Evolutionary conservation across 2,113 vertebrate genomes (phyloP).

Genomic region (Cololabis saira): DNA sequence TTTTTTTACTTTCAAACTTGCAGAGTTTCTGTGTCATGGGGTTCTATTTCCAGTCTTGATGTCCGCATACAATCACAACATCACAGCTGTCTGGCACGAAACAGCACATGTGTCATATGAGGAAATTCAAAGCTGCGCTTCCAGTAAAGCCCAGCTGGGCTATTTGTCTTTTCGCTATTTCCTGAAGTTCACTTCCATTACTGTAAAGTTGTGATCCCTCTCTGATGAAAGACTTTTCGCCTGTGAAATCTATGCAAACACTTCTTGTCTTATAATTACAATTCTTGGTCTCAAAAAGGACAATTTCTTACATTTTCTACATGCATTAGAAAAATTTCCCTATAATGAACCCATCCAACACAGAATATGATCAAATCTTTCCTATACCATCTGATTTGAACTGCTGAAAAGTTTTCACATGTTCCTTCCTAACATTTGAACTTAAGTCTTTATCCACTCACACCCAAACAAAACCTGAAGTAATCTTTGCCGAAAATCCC

Average conservation of each 20-base stretch:
- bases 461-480: too few relatives aligned
- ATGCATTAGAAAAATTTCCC: too few relatives aligned
- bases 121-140: constrained; percentile 43
- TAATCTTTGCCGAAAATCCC: too few relatives aligned
- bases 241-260: constrained; percentile 9
- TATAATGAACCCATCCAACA: too few relatives aligned
- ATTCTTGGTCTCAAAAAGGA: not conserved
- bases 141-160: constrained; percentile 52
- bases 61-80: constrained; percentile 12
- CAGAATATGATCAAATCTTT: too few relatives aligned
- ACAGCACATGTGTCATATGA: constrained; percentile 36
- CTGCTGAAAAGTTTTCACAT: too few relatives aligned
- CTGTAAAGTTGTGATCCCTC: constrained; percentile 15
- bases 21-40: not conserved
- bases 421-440: too few relatives aligned
- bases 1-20: too few relatives aligned
- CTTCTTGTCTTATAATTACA: not conserved
- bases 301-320: not conserved
- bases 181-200: constrained; percentile 35
- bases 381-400: too few relatives aligned
- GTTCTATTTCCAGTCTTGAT: constrained; percentile 3
- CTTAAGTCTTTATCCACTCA: too few relatives aligned
- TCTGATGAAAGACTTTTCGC: not conserved
- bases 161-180: constrained; percentile 34
- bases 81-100: not conserved